Percentiles rank a stretch among this genome's conserved stretches.
phyloP scores from a whole-genome alignment of 2,888 invertebrate genomes.

The Hoplodrina blanda region DNA sequence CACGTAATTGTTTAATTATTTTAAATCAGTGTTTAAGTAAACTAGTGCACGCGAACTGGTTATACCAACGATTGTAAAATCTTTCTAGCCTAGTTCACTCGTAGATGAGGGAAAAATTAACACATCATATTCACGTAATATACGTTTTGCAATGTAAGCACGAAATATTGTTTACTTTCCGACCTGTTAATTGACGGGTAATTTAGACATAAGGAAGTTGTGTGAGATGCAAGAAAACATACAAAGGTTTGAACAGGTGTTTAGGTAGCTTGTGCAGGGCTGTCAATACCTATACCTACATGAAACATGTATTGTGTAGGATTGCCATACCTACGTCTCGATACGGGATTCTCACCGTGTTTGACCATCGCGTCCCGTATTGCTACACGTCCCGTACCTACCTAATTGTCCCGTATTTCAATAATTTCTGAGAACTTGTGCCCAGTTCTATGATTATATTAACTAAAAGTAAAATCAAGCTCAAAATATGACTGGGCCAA shows the following conservation, averaged over 20 bases:
- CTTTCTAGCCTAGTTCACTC: conserved; percentile 78
- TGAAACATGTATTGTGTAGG: conserved; percentile 5
- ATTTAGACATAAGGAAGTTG: conserved; percentile 25
- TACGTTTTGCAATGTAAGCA: conserved; percentile 45
- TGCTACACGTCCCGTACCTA: no score
- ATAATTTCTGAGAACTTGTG: no score
- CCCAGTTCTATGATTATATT: no score
- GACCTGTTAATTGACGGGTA: conserved; percentile 29
- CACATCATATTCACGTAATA: conserved; percentile 55
- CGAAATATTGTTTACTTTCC: conserved; percentile 39
- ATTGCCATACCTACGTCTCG: no score
- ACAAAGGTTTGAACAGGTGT: conserved; percentile 27
- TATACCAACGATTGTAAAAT: conserved; percentile 67
- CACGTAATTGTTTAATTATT: conserved; percentile 7
- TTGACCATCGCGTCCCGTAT: no score
- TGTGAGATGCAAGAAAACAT: conserved; percentile 25
- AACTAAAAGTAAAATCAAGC: no score
- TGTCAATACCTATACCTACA: not conserved
- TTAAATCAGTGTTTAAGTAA: conserved; percentile 1
- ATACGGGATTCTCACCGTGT: no score
- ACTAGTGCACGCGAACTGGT: conserved; percentile 7
- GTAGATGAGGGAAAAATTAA: conserved; percentile 65
- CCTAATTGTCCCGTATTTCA: no score
- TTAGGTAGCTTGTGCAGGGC: conserved; percentile 5
- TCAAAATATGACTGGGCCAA: no score